Percentiles rank a stretch among this genome's conserved stretches.
phyloP scores from a whole-genome alignment of 2,797 vertebrate genomes.

The Microcaecilia unicolor region DNA sequence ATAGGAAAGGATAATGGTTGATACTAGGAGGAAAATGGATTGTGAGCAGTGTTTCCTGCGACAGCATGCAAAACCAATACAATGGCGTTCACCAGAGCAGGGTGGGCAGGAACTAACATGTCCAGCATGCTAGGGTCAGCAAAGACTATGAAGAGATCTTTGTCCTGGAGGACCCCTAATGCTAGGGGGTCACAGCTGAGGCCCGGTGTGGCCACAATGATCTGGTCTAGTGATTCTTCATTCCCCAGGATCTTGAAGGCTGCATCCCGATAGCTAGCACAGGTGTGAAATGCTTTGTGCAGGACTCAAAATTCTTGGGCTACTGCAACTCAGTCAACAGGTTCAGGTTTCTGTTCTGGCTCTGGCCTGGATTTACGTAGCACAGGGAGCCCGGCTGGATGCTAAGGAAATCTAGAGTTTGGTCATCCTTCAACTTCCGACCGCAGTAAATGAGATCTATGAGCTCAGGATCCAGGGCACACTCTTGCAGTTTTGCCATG shows the following conservation, averaged over 20 bases:
- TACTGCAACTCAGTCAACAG: no score
- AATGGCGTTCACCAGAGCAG: conserved; percentile 87
- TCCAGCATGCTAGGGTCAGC: conserved; percentile 92
- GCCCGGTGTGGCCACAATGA: conserved; percentile 88
- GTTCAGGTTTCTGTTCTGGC: conserved; percentile 73
- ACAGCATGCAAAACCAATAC: conserved; percentile 89
- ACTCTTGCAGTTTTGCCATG: conserved; percentile 77
- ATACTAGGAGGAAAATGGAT: no score
- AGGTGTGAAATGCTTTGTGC: no score
- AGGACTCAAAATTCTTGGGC: no score
- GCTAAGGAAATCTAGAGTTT: conserved; percentile 84
- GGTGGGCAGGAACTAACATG: conserved; percentile 72
- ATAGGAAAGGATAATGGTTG: no score
- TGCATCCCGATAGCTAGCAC: no score
- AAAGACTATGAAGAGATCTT: conserved; percentile 96
- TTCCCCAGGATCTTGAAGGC: conserved; percentile 94
- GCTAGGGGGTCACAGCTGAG: conserved; percentile 83
- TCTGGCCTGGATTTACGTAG: conserved; percentile 89
- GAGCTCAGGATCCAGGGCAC: conserved; percentile 82
- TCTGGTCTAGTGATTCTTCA: conserved; percentile 93
- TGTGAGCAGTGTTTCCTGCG: conserved; percentile 75
- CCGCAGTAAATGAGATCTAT: conserved; percentile 94
- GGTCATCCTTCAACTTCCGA: conserved; percentile 83
- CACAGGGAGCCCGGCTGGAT: conserved; percentile 87
- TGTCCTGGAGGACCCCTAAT: conserved; percentile 94